A percentile compares a stretch with the other conserved stretches of the same genome.
Evolutionary conservation across 64 coral and sea anemone genomes (phyloP).

Genomic region (Acropora tenuis): DNA sequence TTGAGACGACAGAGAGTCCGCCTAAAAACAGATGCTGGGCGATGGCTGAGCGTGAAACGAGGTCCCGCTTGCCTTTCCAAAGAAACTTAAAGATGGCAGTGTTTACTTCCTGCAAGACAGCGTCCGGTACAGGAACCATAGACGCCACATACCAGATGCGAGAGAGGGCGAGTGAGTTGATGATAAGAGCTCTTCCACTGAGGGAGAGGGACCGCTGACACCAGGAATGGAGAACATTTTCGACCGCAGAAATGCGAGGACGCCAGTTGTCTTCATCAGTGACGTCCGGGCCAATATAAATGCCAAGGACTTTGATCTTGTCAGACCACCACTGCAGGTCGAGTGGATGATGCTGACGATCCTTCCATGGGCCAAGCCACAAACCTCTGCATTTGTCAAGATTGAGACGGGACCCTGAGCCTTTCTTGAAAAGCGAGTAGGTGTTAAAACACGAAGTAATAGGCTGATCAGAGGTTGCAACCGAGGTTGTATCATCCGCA

Average conservation of each 20-base stretch:
- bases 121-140: background rate
- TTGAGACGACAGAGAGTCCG: background rate
- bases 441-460: background rate
- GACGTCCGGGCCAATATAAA: background rate
- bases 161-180: background rate
- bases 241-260: background rate
- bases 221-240: background rate
- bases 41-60: background rate
- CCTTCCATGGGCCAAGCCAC: constrained; percentile 14
- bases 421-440: background rate
- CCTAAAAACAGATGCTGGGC: background rate
- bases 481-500: constrained; percentile 1
- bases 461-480: background rate
- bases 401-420: constrained; percentile 27
- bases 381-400: background rate
- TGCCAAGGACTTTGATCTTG: constrained; percentile 1
- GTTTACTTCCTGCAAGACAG: background rate
- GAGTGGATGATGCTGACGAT: background rate
- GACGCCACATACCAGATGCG: background rate
- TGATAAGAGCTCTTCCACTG: background rate
- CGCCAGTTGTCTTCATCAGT: constrained; percentile 26
- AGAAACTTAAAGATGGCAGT: background rate
- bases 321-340: background rate
- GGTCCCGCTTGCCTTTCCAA: background rate
- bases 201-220: background rate